Evolutionary conservation across 2,888 invertebrate species (phyloP).

Genomic region (Halocaridina rubra): DNA sequence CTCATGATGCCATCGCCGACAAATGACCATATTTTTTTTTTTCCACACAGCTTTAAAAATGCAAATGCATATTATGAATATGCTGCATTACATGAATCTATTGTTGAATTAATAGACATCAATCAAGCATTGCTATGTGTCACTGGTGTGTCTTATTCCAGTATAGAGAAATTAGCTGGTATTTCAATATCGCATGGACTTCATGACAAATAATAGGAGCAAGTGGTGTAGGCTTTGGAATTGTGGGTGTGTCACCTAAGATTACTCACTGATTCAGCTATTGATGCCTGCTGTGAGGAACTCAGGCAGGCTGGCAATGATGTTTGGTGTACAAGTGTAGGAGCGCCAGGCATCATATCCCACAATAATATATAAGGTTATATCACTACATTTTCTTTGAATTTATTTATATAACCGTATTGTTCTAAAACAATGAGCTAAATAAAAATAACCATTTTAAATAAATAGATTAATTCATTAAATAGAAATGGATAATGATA

Average conservation of each 20-base stretch:
- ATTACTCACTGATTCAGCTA: background rate
- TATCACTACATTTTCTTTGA: too few relatives aligned
- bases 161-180: conserved; percentile 82
- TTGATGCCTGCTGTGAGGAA: conserved; percentile 30
- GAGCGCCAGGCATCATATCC: conserved; percentile 47
- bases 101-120: conserved; percentile 84
- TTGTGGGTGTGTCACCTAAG: conserved; percentile 74
- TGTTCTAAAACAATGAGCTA: too few relatives aligned
- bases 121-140: conserved; percentile 88
- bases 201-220: conserved; percentile 95
- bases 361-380: too few relatives aligned
- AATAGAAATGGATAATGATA: too few relatives aligned
- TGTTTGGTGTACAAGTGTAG: conserved; percentile 53
- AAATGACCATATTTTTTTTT: conserved; percentile 36
- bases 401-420: too few relatives aligned
- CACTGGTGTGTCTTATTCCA: conserved; percentile 88
- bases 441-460: too few relatives aligned
- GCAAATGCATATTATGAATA: background rate
- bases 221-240: conserved; percentile 94
- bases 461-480: too few relatives aligned
- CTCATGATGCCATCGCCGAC: conserved; percentile 77
- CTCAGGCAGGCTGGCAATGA: conserved; percentile 46
- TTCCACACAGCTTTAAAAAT: conserved; percentile 8
- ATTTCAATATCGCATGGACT: conserved; percentile 77
- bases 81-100: conserved; percentile 68